Base-by-base conservation (phyloP, 2,113 vertebrate species). In the Misgurnus anguillicaudatus region DNA sequence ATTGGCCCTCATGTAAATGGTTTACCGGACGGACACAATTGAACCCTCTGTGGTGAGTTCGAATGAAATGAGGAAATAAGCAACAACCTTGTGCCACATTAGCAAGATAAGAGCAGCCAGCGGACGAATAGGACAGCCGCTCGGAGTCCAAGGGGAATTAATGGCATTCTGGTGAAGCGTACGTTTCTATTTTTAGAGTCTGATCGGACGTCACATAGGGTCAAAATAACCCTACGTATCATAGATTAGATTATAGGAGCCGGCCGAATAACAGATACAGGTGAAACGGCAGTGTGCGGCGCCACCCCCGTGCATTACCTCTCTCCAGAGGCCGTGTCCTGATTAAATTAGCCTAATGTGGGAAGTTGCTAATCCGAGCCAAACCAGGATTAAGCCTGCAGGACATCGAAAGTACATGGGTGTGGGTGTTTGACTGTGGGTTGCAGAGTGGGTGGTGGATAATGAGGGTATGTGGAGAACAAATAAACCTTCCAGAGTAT, bases 321-420 rank as follows among this genome's bases (percentile, higher is more conserved):
- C 36, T 80, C 64, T 53, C 51, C 67, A 82, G 58, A 62, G 83
- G 80, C 79, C 76, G 24, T 80, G 87, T 88, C 85, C 87, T 87
- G 84, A 87, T 86, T 79, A 87, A 88, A 90, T 92, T 89, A 88
- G 87, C 89, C 85, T 83, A 91, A 89, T 85, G 85, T 86, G 81
- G 86, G 86, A 85, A 83, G 85, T 80, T 87, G 86, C 85, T 89
- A 88, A 91, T 79, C 84, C 78, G 70, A 72, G 85, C 85, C 90
- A 86, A 87, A 86, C 84, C 85, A 88, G 90, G 89, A 91, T 90
- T 90, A 90, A 87, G 85, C 85, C 85, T 80, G 86, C 69, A 65
- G 70, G 62, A 66, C 62, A 55, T 24, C 19, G n/a, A 24, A 57
- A 75, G 85, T 80, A 85, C 79, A 83, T 89, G 87, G 82, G 86